Evolutionary conservation across 1,140 invertebrate genomes (phyloP), one percentile per base, ranked within the genome.

Genomic region (Megalopta genalis): DNA sequence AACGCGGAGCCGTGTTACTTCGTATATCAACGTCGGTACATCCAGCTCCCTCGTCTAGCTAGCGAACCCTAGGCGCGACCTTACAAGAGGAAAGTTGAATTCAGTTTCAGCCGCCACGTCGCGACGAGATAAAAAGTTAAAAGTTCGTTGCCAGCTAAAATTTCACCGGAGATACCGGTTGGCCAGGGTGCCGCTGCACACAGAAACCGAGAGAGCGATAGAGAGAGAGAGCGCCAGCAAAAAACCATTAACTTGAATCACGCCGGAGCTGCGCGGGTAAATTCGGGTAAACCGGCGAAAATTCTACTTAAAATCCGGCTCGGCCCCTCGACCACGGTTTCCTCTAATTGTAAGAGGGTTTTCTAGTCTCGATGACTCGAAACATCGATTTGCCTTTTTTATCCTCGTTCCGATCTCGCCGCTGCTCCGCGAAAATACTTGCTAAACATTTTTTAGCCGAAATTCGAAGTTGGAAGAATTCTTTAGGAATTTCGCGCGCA

Each of bases 91-190:
- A 75, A 80, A 80, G 25, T 75, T 80, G 72, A 80, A 80, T 80
- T 75, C 72, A 80, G 68, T 79, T 80, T 74, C 72, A 65, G 64
- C n/a, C 27, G n/a, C 64, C 27, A n/a, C 64, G 64, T 62, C 72
- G 77, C 64, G 64, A 66, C 63, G 25, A 80, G 77, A 80, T 75
- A 80, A 80, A 80, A 80, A 80, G 52, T 75, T 75, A 52, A 27
- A 52, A 75, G 71, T 74, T 79, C 75, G 54, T 71, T 71, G 37
- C 62, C 69, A 46, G 59, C 77, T 62, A 37, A 73, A 73, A 79
- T 64, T 79, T 49, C 49, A 14, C 18, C 18, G 16, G n/a, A 63
- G 66, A 71, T 46, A 66, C 46, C 32, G 63, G 46, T 46, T 14
- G 42, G 65, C 74, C 59, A 32, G 59, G 16, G 39, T 18, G 54